phyloP scores from a whole-genome alignment of 2,113 vertebrate species.

The Lynx canadensis region DNA sequence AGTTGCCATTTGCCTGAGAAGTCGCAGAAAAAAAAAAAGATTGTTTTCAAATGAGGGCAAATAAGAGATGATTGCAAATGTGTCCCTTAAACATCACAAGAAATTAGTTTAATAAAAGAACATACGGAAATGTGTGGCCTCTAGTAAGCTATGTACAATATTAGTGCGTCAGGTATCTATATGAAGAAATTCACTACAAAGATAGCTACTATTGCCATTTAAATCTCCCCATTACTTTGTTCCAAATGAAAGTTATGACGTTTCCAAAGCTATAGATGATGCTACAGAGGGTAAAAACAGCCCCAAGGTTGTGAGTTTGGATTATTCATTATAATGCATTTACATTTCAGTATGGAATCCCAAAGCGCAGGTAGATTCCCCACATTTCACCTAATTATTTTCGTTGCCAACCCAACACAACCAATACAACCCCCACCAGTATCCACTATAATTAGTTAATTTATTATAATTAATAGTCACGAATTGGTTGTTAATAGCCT shows the following conservation, averaged over 20 bases:
- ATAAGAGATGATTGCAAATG: neutral
- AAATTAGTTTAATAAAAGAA: neutral
- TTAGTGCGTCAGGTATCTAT: neutral
- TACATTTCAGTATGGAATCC: conserved; percentile 27
- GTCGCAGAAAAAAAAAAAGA: neutral
- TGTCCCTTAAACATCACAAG: neutral
- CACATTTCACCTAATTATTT: neutral
- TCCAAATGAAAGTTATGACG: conserved; percentile 36
- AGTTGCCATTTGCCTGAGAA: neutral
- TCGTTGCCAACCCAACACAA: neutral
- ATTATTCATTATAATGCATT: neutral
- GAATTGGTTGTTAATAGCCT: neutral
- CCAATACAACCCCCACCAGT: neutral
- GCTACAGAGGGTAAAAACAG: neutral
- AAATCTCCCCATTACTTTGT: neutral
- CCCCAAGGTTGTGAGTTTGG: neutral
- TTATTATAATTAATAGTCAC: neutral
- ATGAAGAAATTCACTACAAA: conserved; percentile 3
- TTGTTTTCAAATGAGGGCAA: neutral
- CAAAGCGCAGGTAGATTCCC: neutral
- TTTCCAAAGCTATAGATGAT: neutral
- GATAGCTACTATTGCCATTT: neutral
- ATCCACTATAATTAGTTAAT: neutral
- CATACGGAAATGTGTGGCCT: neutral
- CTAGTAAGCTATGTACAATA: neutral